Evolutionary conservation across 2,888 invertebrate genomes (phyloP), one percentile per base, ranked within the genome.

Genomic region (Dromius quadrimaculatus): DNA sequence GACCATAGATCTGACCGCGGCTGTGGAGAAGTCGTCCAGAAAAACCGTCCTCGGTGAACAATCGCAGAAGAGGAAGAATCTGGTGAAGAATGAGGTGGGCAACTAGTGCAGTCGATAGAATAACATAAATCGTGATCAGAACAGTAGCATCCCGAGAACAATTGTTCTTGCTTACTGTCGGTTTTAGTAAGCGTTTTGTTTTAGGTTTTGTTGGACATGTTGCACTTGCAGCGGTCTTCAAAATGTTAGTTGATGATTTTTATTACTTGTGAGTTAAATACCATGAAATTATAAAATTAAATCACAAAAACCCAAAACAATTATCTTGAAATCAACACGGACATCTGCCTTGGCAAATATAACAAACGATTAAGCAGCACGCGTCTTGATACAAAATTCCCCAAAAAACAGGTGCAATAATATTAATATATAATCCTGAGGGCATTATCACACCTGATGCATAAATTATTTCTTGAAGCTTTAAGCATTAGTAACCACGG

Each of bases 121-220:
- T 79, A 78, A 79, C 79, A 81, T 81, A 81, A 81, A 81, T 81
- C 79, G 78, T 78, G 77, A 74, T 76, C 76, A 76, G 80, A 81
- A 81, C 81, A 79, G 81, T 81, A 81, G 81, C 81, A 80, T 81
- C 81, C 76, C 76, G 79, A 80, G 79, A 81, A 81, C 81, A 81
- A 81, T 81, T 81, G 81, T 81, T 81, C 80, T 80, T 79, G 80
- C 79, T 80, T 81, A 79, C 78, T 79, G 80, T 81, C 81, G 79
- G 79, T 81, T 80, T 79, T 77, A 79, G 80, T 79, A 78, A 79
- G 79, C 79, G 79, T 79, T 79, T 77, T 76, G 75, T 75, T 74
- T 74, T 75, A 76, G 75, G 74, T 78, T 78, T 76, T 77, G 74
- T 71, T 61, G 22, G n/a, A 59, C 65, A 59, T 43, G 57, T 23